phyloP scores from a whole-genome alignment of 2,797 vertebrate genomes.

The Nyctibius grandis region DNA sequence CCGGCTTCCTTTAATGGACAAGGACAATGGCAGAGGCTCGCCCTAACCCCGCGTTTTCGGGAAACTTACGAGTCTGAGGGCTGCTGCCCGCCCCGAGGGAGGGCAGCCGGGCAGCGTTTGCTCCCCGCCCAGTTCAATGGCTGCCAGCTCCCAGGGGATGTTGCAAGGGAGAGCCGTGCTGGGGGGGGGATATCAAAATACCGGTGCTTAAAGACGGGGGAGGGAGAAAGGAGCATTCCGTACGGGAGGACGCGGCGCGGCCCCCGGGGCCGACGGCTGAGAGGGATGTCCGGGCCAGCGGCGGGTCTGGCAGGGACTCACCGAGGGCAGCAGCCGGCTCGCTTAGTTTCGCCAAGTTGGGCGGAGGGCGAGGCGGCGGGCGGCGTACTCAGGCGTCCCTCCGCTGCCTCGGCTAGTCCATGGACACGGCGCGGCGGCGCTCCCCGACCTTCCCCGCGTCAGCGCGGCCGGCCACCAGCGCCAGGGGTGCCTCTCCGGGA shows the following conservation, averaged over 20 bases:
- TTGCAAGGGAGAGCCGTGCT: neutral
- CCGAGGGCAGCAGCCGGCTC: neutral
- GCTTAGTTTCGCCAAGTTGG: conserved; percentile 1
- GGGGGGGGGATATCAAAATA: accelerated
- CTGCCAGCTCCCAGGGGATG: neutral
- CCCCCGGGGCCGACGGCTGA: neutral
- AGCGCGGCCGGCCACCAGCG: neutral
- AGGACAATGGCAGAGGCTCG: conserved; percentile 1
- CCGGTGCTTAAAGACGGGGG: neutral
- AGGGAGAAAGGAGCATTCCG: too few species aligned
- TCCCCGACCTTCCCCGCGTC: neutral
- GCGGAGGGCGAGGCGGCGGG: neutral
- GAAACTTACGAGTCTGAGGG: accelerated
- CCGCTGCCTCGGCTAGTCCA: neutral
- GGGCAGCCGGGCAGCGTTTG: neutral
- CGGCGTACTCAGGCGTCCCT: neutral
- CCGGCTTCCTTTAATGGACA: neutral
- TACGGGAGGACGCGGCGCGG: neutral
- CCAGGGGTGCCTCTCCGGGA: neutral
- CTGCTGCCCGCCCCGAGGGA: neutral
- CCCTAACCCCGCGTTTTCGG: neutral
- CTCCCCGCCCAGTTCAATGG: neutral
- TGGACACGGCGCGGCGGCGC: neutral
- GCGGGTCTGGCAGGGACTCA: neutral
- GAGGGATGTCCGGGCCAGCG: neutral